A percentile compares a stretch with the other conserved stretches of the same genome.
Conservation (phyloP, 2,888 invertebrate species). For the Drosophila conformis region DNA sequence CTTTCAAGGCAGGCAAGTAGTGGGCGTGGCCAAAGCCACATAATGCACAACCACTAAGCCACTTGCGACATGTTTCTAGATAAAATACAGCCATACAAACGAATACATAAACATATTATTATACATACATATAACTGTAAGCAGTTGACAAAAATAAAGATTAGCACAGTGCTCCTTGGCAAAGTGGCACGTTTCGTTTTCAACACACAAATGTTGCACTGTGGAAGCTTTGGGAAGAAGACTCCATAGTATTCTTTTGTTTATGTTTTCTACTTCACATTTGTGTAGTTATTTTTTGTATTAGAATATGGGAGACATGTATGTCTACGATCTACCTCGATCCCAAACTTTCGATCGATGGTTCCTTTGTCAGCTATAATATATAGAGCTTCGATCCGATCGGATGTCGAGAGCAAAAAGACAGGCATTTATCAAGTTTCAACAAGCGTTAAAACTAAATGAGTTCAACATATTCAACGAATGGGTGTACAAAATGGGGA, state of each 20-base stretch:
- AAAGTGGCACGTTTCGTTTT: neutral
- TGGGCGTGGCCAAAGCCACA: conserved; percentile 36
- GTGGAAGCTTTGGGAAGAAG: neutral
- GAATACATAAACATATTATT: neutral
- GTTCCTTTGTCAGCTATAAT: neutral
- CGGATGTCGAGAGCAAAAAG: neutral
- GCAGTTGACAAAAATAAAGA: neutral
- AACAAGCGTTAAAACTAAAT: neutral
- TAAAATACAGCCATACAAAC: conserved; percentile 7
- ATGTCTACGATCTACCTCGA: neutral
- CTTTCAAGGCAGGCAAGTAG: neutral
- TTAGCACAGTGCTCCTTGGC: conserved; percentile 1
- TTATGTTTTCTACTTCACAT: neutral
- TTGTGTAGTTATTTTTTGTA: neutral
- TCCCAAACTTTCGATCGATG: neutral
- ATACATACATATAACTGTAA: neutral
- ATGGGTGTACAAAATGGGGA: neutral
- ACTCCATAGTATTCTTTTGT: too few relatives aligned
- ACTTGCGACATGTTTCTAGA: neutral
- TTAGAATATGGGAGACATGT: neutral
- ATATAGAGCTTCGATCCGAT: neutral
- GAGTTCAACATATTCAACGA: neutral
- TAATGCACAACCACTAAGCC: conserved; percentile 1
- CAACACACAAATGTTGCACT: neutral
- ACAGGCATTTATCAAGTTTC: neutral